Evolutionary conservation across 2,113 vertebrate species (phyloP), one percentile per base, ranked within the genome.

Genomic region (Pangasianodon hypophthalmus): DNA sequence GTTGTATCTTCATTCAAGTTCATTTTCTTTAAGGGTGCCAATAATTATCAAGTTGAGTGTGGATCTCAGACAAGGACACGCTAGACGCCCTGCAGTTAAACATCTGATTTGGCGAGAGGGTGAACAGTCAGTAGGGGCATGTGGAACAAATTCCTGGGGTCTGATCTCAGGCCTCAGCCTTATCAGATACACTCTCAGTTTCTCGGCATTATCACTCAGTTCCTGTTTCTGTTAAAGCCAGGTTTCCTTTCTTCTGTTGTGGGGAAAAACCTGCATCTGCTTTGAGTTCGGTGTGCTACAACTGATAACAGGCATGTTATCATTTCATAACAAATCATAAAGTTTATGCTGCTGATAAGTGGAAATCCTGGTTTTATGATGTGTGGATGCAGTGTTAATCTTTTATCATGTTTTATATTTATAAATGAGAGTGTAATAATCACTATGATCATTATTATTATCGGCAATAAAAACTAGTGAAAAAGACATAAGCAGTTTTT

Each of bases 351-450:
- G 62, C 46, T 56, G 85, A 56, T 71, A 67, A 85, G 58, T 19
- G 46, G 60, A 60, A 88, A 67, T 50, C 75, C 77, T 88, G 19
- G n/a, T 50, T 88, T 62, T 67, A 64, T 26, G 58, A 32, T 21
- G 9, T 67, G 18, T 81, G 29, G 56, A 64, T 52, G 37, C 37
- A 50, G 26, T 14, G 29, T 24, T 56, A 32, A 48, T 14, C 46
- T 79, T 50, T 29, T 50, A n/a, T 52, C 48, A 6, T 52, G 77
- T 16, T 82, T 32, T 9, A 7, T n/a, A 50, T 29, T 80, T 32
- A 24, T 54, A 32, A 32, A 82, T 8, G 46, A 54, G 7, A 67
- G 18, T 52, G 46, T 52, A 14, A 32, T 11, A 10, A 18, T 44
- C 4, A 41, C 46, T 37, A 9, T 37, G 29, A 24, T 58, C 48